A percentile compares a stretch with the other conserved stretches of the same genome.
These are phyloP conservation scores for Odocoileus hemionus DNA, from an alignment of 2,113 vertebrate species.

Conservation along the genomic window DNA sequence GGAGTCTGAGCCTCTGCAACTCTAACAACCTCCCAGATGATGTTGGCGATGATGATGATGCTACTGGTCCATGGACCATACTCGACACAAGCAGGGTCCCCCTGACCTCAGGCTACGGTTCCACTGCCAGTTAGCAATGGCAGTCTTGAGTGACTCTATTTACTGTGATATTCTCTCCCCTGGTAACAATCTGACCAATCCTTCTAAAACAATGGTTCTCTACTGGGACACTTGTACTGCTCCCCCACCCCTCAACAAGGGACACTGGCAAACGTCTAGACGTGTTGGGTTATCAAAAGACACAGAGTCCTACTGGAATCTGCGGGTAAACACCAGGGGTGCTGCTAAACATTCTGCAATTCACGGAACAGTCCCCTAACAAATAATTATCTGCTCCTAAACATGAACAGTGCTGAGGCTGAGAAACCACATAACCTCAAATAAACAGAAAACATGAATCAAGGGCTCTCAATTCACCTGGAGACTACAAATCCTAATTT, in stretches of 20 bases:
- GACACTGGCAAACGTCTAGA: background rate
- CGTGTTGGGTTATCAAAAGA: background rate
- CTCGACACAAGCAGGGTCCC: background rate
- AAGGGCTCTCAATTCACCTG: background rate
- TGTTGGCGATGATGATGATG: background rate
- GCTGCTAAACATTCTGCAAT: background rate
- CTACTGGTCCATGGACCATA: background rate
- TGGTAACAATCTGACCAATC: background rate
- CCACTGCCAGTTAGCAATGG: background rate
- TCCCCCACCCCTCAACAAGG: background rate
- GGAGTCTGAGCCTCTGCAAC: background rate
- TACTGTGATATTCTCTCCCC: background rate
- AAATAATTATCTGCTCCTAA: background rate
- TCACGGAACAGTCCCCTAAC: background rate
- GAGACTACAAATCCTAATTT: background rate
- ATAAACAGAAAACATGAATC: background rate
- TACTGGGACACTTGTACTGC: fast-evolving
- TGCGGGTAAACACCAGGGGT: background rate
- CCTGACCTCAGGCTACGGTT: background rate
- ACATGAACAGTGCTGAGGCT: background rate
- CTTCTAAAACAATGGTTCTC: background rate
- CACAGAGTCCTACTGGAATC: background rate
- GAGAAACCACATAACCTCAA: background rate
- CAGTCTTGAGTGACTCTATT: background rate
- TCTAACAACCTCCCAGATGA: constrained; percentile 35